A percentile compares a stretch with the other conserved stretches of the same genome.
Conservation (phyloP, 2,113 vertebrate genomes). For the Mirza zaza region DNA sequence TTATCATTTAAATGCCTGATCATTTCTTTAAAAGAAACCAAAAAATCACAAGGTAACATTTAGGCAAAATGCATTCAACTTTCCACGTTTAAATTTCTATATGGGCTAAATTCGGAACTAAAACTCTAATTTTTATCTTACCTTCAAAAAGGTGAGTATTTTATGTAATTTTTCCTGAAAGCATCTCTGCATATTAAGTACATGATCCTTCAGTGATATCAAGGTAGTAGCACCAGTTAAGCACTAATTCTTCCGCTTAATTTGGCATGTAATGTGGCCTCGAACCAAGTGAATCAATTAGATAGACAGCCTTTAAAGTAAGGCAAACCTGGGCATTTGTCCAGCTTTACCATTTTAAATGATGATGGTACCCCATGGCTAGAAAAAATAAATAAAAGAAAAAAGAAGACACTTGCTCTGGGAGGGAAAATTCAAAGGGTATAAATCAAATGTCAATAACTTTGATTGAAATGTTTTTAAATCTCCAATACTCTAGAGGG, state of each 20-base stretch:
- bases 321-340: background rate
- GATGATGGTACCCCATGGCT: background rate
- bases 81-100: conserved; percentile 17
- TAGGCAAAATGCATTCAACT: background rate
- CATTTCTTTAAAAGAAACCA: conserved; percentile 38
- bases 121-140: background rate
- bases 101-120: background rate
- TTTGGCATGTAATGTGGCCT: background rate
- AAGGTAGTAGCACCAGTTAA: background rate
- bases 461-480: conserved; percentile 31
- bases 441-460: conserved; percentile 40
- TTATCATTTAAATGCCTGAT: conserved; percentile 13
- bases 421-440: conserved; percentile 46
- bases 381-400: background rate
- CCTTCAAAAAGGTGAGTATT: background rate
- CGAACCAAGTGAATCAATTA: background rate
- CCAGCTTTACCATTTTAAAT: conserved; percentile 13
- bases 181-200: background rate
- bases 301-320: background rate
- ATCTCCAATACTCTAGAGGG: background rate
- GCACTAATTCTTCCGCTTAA: background rate
- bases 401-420: background rate
- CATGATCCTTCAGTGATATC: background rate
- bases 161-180: background rate
- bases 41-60: background rate